Conservation (phyloP, 2,113 vertebrate genomes). For the Scolopax mira region DNA sequence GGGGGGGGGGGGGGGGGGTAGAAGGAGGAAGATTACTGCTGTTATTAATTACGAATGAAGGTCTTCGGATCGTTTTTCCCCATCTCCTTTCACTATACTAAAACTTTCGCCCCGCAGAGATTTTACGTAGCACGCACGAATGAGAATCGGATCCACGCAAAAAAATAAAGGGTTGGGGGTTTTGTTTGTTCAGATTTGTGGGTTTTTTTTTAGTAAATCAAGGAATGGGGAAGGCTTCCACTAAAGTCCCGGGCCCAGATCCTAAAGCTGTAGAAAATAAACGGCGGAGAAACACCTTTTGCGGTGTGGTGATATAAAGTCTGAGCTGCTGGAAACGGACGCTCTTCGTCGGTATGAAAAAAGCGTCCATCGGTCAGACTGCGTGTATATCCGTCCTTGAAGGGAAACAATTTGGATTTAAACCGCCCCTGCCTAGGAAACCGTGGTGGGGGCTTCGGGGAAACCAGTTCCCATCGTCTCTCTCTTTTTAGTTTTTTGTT, state of each 20-base stretch:
- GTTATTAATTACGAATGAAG: not conserved
- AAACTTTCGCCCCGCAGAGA: not conserved
- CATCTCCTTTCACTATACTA: not conserved
- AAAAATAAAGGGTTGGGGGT: not conserved
- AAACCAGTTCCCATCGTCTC: not conserved
- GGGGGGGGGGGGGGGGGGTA: not conserved
- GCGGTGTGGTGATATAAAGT: not conserved
- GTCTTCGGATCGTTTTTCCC: not conserved
- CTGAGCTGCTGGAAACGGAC: not conserved
- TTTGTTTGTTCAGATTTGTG: not conserved
- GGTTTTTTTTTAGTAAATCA: not conserved
- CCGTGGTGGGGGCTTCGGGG: not conserved
- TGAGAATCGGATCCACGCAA: not conserved
- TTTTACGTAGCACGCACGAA: not conserved
- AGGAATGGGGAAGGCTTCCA: not conserved
- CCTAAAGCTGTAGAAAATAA: not conserved
- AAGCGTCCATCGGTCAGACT: not conserved
- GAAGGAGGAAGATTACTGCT: not conserved
- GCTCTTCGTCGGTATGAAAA: not conserved
- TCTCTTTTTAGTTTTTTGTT: not conserved
- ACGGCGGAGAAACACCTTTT: rapidly evolving
- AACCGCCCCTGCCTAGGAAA: not conserved
- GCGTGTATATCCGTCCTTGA: not conserved
- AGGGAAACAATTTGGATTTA: not conserved
- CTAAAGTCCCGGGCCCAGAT: not conserved